Evolutionary conservation across 1,140 invertebrate species (phyloP).

Genomic region (Grapholita molesta): DNA sequence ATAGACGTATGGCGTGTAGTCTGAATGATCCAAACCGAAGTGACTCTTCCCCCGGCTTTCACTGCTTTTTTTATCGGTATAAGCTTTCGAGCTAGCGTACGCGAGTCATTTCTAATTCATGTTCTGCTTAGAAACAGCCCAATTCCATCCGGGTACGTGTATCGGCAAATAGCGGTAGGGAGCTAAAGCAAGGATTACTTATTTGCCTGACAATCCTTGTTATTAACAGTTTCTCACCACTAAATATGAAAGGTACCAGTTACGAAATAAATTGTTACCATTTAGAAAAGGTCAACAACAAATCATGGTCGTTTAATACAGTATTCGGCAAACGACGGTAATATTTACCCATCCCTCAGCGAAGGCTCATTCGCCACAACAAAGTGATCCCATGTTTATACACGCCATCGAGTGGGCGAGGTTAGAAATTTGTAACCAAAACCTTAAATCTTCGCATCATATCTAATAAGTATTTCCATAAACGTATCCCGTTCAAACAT

Average conservation of each 20-base stretch:
- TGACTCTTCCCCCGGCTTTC: conserved; percentile 12
- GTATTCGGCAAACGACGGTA: conserved; percentile 20
- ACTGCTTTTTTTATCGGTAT: conserved; percentile 13
- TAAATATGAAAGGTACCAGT: background rate
- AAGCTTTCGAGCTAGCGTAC: conserved; percentile 6
- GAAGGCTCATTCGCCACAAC: conserved; percentile 22
- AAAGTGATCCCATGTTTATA: conserved; percentile 22
- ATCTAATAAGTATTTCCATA: background rate
- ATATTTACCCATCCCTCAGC: conserved; percentile 22
- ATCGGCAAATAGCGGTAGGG: background rate
- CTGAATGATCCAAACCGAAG: conserved; percentile 4
- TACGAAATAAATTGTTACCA: conserved; percentile 24
- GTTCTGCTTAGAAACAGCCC: conserved; percentile 2
- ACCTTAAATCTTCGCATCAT: background rate
- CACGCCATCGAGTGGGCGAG: conserved; percentile 20
- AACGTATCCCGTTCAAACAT: background rate
- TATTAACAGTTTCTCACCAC: background rate
- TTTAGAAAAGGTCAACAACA: conserved; percentile 25
- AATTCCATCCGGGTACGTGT: background rate
- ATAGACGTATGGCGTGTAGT: background rate
- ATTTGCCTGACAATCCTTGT: background rate
- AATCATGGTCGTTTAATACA: conserved; percentile 30
- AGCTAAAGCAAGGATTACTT: too few relatives aligned
- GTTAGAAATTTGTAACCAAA: conserved; percentile 2
- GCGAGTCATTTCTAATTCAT: conserved; percentile 5